phyloP scores from a whole-genome alignment of 2,797 vertebrate genomes.

The Mycteria americana region DNA sequence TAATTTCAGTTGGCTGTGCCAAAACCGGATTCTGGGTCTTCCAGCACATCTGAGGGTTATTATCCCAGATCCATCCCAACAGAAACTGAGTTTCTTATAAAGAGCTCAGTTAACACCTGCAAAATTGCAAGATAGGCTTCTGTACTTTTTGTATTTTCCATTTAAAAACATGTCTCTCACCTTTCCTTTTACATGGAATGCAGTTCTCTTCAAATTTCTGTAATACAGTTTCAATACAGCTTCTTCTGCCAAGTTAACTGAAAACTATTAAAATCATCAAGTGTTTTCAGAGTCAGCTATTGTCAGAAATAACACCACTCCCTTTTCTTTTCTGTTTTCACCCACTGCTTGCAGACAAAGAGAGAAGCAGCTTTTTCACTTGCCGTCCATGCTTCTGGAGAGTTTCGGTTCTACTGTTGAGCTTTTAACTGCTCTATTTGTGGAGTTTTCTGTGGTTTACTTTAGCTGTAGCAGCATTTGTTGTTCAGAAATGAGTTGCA shows the following conservation, averaged over 20 bases:
- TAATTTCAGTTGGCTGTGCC: neutral
- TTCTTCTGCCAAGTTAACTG: neutral
- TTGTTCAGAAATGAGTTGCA: neutral
- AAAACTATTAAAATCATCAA: neutral
- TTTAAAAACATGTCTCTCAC: neutral
- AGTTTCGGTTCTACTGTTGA: neutral
- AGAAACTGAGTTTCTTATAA: neutral
- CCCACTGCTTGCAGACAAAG: neutral
- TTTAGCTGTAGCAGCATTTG: neutral
- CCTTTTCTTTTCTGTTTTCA: neutral
- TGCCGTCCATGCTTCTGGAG: neutral
- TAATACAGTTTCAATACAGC: neutral
- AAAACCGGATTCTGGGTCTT: neutral
- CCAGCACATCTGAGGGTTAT: neutral
- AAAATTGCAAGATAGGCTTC: neutral
- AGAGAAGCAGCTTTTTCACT: neutral
- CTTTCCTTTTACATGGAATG: neutral
- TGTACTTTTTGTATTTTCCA: neutral
- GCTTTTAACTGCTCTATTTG: neutral
- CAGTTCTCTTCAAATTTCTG: neutral
- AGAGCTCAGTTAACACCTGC: neutral
- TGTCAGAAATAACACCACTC: neutral
- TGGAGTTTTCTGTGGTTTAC: neutral
- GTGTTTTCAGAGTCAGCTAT: neutral
- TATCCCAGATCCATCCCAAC: neutral